Base-by-base conservation (phyloP, 2,113 vertebrate species). In the Crotalus viridis region DNA sequence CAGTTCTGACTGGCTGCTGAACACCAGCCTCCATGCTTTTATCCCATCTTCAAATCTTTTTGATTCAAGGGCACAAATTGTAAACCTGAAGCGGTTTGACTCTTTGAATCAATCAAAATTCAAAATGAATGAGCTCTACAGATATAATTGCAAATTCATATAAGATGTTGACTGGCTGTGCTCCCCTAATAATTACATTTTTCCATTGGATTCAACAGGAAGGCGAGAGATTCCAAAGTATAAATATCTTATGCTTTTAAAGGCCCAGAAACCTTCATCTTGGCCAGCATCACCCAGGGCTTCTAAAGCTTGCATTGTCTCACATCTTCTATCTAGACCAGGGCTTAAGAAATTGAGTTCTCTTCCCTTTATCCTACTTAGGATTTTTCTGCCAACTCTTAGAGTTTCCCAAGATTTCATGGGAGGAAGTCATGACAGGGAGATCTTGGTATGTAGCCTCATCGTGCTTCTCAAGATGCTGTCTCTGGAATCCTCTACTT, bases 401-500 rank as follows among this genome's bases (percentile, higher is more conserved):
- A 48, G 43, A 88, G 26, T 10, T 88, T 55, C 56, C 90, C 90
- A 87, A 87, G 55, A 51, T 91, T 87, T 56, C 85, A 51, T 51
- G 55, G 85, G 85, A 61, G 48, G 28, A 51, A 19, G 54, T 85
- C 39, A 91, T 56, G 81, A 86, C 81, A 6, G 19, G 52, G 22
- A 85, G 28, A 59, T 56, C 8, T 91, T 87, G 81, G 55, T 48
- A 86, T 91, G 81, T 86, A 48, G 81, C 3, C 48, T 59, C 39
- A 28, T 87, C 39, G 33, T 51, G 19, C 28, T 21, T 87, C 69
- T 91, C 93, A 48, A 87, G 92, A 61, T 54, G 3, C 92, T 55
- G 85, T 52, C 93, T 56, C 12, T 95, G 95, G 94, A 96, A 94
- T 88, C 48, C 55, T 93, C 90, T 93, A 51, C 92, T 90, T 87